Percentiles rank a stretch among this genome's conserved stretches.
Conservation (phyloP, 1,140 invertebrate genomes). For the Heliconius himera region DNA sequence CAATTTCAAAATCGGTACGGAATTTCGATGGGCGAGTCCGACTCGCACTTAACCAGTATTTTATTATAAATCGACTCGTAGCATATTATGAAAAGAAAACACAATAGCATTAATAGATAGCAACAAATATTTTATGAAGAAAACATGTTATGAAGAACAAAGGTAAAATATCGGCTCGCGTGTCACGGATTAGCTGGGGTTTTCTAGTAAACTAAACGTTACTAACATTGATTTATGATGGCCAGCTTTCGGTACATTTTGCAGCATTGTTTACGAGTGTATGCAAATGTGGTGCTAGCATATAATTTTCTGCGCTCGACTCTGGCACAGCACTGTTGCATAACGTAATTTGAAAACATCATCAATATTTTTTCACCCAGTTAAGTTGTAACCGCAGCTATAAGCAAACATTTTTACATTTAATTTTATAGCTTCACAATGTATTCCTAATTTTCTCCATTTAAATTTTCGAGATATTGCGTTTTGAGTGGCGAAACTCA, state of each 20-base stretch:
- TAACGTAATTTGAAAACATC: not conserved
- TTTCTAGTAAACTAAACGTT: constrained; percentile 50
- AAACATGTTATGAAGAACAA: constrained; percentile 37
- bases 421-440: too few species aligned
- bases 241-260: constrained; percentile 48
- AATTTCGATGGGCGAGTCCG: not conserved
- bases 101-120: constrained; percentile 13
- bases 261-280: constrained; percentile 47
- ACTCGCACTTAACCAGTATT: too few species aligned
- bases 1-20: not conserved
- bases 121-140: constrained; percentile 31
- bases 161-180: constrained; percentile 66
- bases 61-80: not conserved
- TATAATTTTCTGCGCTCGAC: constrained; percentile 39
- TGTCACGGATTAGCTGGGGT: constrained; percentile 58
- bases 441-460: too few species aligned
- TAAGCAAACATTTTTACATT: too few species aligned
- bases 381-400: not conserved
- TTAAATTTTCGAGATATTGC: too few species aligned
- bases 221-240: constrained; percentile 62
- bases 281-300: constrained; percentile 46
- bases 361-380: not conserved
- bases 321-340: constrained; percentile 12
- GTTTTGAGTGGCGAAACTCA: too few species aligned
- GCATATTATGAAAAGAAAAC: constrained; percentile 1